These are phyloP conservation scores for Casuarius casuarius DNA, from an alignment of 2,113 vertebrate species.

Conservation along the genomic window DNA sequence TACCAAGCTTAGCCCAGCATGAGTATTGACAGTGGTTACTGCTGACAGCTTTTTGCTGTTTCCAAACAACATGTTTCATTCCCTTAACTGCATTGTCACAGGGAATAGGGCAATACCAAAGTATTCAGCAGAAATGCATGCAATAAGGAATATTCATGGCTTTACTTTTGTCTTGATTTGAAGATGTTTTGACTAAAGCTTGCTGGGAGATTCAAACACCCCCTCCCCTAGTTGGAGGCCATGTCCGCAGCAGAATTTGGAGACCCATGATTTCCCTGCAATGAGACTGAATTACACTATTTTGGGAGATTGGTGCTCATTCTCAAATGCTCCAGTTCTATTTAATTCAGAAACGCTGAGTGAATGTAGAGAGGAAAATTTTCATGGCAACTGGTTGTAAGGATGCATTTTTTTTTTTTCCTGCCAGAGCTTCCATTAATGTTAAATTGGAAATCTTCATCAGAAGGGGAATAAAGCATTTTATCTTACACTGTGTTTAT, in stretches of 20 bases:
- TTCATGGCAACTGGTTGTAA: not conserved
- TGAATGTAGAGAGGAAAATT: not conserved
- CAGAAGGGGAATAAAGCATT: not conserved
- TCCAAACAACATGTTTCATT: slow-evolving; percentile 69
- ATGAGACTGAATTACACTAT: not conserved
- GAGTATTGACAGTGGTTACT: slow-evolving; percentile 60
- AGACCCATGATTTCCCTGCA: not conserved
- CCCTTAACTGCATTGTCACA: slow-evolving; percentile 66
- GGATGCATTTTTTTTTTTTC: not conserved
- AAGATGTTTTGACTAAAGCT: slow-evolving; percentile 44
- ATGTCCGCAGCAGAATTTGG: not conserved
- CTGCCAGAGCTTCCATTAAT: not conserved
- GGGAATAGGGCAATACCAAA: slow-evolving; percentile 39
- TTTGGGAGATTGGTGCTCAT: rapidly evolving
- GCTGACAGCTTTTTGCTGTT: slow-evolving; percentile 68
- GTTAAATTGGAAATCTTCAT: not conserved
- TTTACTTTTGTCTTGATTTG: slow-evolving; percentile 48
- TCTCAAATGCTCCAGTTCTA: not conserved
- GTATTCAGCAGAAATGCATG: slow-evolving; percentile 14
- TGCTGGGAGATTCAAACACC: slow-evolving; percentile 14
- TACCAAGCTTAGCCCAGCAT: slow-evolving; percentile 50
- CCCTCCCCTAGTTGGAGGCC: not conserved
- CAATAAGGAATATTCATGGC: slow-evolving; percentile 24
- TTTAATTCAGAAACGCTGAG: slow-evolving; percentile 18
- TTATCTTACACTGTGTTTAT: not conserved